These are phyloP conservation scores for Halichoerus grypus DNA, from an alignment of 2,113 vertebrate genomes.

Conservation along the genomic window DNA sequence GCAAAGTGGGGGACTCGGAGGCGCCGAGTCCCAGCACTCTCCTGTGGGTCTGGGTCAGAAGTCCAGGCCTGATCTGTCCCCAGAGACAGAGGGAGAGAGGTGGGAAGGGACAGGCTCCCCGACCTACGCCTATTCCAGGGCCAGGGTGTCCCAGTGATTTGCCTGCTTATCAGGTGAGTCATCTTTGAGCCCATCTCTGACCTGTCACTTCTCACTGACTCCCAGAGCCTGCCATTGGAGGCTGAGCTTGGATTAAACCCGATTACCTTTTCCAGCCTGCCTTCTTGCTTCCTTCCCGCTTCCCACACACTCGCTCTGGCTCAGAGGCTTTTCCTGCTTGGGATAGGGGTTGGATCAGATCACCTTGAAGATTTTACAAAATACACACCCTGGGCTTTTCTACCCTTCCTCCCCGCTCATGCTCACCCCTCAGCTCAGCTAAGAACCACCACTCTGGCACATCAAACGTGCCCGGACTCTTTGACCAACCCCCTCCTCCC, in stretches of 20 bases:
- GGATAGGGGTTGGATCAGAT: background rate
- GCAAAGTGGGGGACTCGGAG: background rate
- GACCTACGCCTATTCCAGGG: background rate
- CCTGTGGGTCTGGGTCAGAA: background rate
- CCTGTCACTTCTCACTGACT: background rate
- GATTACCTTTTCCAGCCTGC: background rate
- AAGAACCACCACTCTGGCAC: background rate
- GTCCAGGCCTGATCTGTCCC: background rate
- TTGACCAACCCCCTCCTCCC: background rate
- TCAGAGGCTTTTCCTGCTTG: background rate
- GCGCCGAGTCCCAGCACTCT: background rate
- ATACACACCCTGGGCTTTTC: background rate
- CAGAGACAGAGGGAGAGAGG: background rate
- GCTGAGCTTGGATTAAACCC: background rate
- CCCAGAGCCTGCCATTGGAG: background rate
- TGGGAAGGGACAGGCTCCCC: background rate
- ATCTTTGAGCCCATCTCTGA: background rate
- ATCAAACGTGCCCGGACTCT: background rate
- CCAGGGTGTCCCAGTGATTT: background rate
- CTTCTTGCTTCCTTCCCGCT: background rate
- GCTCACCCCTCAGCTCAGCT: background rate
- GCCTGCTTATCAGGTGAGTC: background rate
- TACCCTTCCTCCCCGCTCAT: background rate
- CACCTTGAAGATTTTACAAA: background rate
- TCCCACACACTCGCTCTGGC: background rate